These are phyloP conservation scores for Tangara arthus DNA, from an alignment of 2,797 vertebrate genomes.

Conservation along the genomic window DNA sequence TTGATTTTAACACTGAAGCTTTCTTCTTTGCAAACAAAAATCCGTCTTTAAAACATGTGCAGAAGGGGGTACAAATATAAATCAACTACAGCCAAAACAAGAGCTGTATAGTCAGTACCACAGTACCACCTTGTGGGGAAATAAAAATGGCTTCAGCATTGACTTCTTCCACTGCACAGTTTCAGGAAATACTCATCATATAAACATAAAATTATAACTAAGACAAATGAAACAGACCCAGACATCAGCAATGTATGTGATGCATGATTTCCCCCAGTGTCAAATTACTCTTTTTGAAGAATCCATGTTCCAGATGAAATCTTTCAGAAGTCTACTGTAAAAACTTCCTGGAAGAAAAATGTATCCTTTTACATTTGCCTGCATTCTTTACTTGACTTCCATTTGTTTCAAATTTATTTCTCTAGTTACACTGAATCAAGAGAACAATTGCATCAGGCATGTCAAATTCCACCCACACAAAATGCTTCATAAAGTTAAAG, in stretches of 20 bases:
- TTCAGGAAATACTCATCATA: conserved; percentile 3
- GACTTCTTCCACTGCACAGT: background rate
- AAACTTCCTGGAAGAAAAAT: conserved; percentile 28
- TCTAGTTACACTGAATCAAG: conserved; percentile 3
- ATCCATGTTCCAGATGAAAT: conserved; percentile 36
- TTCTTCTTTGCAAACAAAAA: conserved; percentile 53
- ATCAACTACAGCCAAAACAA: background rate
- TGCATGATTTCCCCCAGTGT: background rate
- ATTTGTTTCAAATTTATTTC: conserved; percentile 39
- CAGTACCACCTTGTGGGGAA: conserved; percentile 79
- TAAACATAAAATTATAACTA: conserved; percentile 13
- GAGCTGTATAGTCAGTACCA: conserved; percentile 65
- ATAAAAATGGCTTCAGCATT: background rate
- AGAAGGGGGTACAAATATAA: conserved; percentile 50
- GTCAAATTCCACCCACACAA: conserved; percentile 35
- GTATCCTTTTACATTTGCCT: conserved; percentile 28
- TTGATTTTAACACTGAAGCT: conserved; percentile 45
- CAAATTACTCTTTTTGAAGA: conserved; percentile 38
- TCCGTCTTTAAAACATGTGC: conserved; percentile 55
- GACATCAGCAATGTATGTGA: background rate
- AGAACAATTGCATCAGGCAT: conserved; percentile 43
- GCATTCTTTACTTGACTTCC: conserved; percentile 18
- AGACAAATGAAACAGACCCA: conserved; percentile 5
- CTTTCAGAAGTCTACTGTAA: conserved; percentile 16
- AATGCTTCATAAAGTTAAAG: conserved; percentile 31